These are phyloP conservation scores for Pterocles orientalis DNA, from an alignment of 2,113 vertebrate genomes.

Conservation along the genomic window DNA sequence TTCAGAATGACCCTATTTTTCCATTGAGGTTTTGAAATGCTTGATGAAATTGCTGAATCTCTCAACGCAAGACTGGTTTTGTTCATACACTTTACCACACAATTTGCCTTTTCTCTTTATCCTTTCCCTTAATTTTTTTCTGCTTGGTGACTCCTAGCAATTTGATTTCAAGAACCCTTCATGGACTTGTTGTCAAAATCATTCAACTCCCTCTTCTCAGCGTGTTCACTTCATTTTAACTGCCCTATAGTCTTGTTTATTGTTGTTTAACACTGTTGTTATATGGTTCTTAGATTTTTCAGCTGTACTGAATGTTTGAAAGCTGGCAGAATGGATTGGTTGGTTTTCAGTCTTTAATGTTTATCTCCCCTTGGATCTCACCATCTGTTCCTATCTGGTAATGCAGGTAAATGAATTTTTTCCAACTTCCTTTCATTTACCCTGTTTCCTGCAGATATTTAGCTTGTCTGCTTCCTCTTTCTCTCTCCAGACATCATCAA, in stretches of 20 bases:
- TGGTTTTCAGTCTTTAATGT: slow-evolving; percentile 63
- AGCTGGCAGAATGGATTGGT: slow-evolving; percentile 62
- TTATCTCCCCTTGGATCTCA: slow-evolving; percentile 68
- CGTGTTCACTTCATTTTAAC: slow-evolving; percentile 18
- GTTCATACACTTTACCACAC: not conserved
- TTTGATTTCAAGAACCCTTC: not conserved
- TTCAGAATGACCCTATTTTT: not conserved
- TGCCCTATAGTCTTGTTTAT: slow-evolving; percentile 20
- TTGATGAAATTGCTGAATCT: not conserved
- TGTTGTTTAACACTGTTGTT: slow-evolving; percentile 38
- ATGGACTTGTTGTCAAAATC: not conserved
- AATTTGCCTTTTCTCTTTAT: not conserved
- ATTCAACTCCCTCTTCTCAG: not conserved
- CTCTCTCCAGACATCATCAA: slow-evolving; percentile 1
- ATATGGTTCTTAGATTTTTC: slow-evolving; percentile 34
- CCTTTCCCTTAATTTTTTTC: not conserved
- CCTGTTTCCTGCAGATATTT: slow-evolving; percentile 28
- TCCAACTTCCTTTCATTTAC: slow-evolving; percentile 32
- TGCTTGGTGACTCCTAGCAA: not conserved
- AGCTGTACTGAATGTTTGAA: slow-evolving; percentile 40
- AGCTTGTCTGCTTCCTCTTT: not conserved
- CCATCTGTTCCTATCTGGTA: slow-evolving; percentile 73
- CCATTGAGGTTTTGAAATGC: not conserved
- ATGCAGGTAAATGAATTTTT: slow-evolving; percentile 56
- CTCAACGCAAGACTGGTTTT: not conserved